phyloP scores from a whole-genome alignment of 2,888 invertebrate species.

The Tetragnatha montana region DNA sequence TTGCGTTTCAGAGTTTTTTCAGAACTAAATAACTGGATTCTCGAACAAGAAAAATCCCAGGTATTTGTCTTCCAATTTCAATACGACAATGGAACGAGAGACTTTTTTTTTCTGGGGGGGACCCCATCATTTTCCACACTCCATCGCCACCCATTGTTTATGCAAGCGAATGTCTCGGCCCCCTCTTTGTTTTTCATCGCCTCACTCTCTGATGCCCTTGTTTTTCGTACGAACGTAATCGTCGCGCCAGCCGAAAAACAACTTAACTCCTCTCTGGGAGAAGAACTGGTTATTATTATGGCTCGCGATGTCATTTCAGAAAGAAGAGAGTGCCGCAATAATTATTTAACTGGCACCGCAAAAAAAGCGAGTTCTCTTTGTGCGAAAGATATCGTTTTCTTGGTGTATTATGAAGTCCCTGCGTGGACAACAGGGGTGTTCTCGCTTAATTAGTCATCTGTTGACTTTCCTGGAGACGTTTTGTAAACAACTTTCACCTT shows the following conservation, averaged over 20 bases:
- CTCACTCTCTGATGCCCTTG: neutral
- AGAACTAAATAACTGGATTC: too few relatives aligned
- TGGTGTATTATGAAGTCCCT: too few relatives aligned
- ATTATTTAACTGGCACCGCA: neutral
- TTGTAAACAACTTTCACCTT: too few relatives aligned
- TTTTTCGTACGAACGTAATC: neutral
- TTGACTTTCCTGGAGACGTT: neutral
- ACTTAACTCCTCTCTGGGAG: neutral
- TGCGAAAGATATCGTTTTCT: too few relatives aligned
- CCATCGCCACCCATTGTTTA: conserved; percentile 39
- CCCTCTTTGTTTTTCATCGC: neutral
- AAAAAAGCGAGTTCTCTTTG: neutral
- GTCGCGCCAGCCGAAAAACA: neutral
- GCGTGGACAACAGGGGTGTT: conserved; percentile 1
- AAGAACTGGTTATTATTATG: conserved; percentile 56
- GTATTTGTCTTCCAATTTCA: neutral
- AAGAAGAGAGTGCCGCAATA: neutral
- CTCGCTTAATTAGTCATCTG: conserved; percentile 56
- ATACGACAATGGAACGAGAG: neutral
- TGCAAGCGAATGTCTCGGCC: conserved; percentile 25
- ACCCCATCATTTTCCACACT: neutral
- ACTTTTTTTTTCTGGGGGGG: neutral
- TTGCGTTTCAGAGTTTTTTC: too few relatives aligned
- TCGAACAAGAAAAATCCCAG: too few relatives aligned
- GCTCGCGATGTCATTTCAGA: conserved; percentile 51